Evolutionary conservation across 2,888 invertebrate species (phyloP).

Genomic region (Netelia virgata): DNA sequence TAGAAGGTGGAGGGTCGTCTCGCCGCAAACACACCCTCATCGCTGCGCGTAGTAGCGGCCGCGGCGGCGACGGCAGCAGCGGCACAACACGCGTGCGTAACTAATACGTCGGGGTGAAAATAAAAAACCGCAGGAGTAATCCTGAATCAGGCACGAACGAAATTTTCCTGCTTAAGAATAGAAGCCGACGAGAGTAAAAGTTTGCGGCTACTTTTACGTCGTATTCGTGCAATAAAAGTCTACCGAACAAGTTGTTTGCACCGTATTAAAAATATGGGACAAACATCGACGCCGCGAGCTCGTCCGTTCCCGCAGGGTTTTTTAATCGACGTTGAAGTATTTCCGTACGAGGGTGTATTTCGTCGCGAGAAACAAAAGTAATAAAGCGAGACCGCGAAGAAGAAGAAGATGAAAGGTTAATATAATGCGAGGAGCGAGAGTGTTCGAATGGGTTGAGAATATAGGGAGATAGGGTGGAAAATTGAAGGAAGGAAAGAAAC

Average conservation of each 20-base stretch:
- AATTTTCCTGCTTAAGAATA: constrained; percentile 46
- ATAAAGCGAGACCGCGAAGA: not conserved
- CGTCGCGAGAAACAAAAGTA: not conserved
- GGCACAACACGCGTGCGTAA: constrained; percentile 81
- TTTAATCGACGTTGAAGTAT: not conserved
- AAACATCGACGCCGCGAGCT: not conserved
- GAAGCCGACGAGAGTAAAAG: not conserved
- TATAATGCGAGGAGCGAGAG: not conserved
- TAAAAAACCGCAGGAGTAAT: constrained; percentile 73
- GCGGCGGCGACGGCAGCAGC: constrained; percentile 68
- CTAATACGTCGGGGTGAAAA: constrained; percentile 77
- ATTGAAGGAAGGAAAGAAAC: not conserved
- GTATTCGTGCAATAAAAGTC: not conserved
- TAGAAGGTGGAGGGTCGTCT: constrained; percentile 54
- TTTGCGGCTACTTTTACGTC: not conserved
- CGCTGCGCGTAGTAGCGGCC: constrained; percentile 24
- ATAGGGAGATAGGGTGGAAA: not conserved
- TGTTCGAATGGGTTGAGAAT: not conserved
- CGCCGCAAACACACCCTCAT: constrained; percentile 68
- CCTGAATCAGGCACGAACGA: constrained; percentile 54
- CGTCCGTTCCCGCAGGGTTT: not conserved
- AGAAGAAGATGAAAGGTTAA: not conserved
- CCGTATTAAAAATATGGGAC: not conserved
- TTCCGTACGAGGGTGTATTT: not conserved
- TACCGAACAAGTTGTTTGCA: not conserved